phyloP scores from a whole-genome alignment of 1,140 invertebrate species.

The Drosophila nannoptera region DNA sequence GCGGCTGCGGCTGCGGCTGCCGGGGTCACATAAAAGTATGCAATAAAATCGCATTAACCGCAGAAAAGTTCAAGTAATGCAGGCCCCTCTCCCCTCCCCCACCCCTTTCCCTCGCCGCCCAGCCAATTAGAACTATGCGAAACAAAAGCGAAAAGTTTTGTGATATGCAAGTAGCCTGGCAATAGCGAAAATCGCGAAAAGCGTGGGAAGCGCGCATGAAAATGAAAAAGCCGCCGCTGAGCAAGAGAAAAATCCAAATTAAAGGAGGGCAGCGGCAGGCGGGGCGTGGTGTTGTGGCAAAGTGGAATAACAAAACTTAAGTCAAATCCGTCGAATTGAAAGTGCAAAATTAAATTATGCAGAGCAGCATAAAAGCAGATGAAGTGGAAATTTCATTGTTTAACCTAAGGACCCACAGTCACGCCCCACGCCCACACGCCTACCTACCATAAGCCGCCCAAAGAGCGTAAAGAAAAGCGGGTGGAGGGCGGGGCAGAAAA shows the following conservation, averaged over 20 bases:
- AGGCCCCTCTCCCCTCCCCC: not conserved
- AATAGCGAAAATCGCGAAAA: not conserved
- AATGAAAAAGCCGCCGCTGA: not conserved
- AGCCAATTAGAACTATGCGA: slow-evolving; percentile 44
- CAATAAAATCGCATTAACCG: slow-evolving; percentile 69
- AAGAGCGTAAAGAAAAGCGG: not conserved
- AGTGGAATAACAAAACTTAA: slow-evolving; percentile 33
- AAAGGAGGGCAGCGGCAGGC: not conserved
- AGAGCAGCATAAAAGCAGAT: slow-evolving; percentile 76
- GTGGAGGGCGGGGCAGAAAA: no score
- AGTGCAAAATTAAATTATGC: slow-evolving; percentile 76
- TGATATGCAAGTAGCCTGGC: slow-evolving; percentile 20
- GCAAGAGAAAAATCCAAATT: slow-evolving; percentile 1
- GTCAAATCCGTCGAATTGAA: slow-evolving; percentile 51
- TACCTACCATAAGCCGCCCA: no score
- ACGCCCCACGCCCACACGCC: not conserved
- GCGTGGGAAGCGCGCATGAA: not conserved
- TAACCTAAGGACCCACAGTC: slow-evolving; percentile 55
- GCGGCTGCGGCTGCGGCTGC: slow-evolving; percentile 18
- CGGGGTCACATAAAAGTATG: slow-evolving; percentile 55
- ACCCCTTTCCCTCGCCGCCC: no score
- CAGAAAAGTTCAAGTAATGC: slow-evolving; percentile 37
- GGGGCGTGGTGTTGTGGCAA: not conserved
- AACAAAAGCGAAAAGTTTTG: slow-evolving; percentile 28
- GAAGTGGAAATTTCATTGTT: slow-evolving; percentile 77